Evolutionary conservation across 92 coral and sea anemone genomes (phyloP).

Genomic region (Paragorgia papillata): DNA sequence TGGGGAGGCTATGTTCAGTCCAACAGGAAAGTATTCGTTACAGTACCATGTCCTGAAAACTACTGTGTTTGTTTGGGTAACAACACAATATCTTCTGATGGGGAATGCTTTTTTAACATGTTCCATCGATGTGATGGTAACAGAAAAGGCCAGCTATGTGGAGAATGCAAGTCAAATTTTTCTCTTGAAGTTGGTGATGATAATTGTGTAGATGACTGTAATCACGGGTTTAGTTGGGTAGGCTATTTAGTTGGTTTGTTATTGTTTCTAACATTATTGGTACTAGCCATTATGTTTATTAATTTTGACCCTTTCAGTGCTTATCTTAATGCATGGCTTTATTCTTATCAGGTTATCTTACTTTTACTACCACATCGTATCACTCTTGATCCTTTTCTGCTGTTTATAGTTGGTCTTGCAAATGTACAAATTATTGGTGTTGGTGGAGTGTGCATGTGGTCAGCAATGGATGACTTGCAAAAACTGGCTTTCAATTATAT

Average conservation of each 20-base stretch:
- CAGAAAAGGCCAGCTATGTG: conserved; percentile 23
- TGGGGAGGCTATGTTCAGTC: conserved; percentile 60
- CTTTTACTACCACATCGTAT: conserved; percentile 64
- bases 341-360: conserved; percentile 58
- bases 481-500: conserved; percentile 68
- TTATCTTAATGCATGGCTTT: conserved; percentile 63
- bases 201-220: conserved; percentile 54
- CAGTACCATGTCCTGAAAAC: conserved; percentile 56
- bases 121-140: conserved; percentile 51
- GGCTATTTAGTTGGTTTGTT: conserved; percentile 54
- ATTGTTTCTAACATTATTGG: conserved; percentile 38
- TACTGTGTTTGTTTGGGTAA: conserved; percentile 49
- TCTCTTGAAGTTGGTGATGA: conserved; percentile 33
- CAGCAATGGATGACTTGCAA: conserved; percentile 72
- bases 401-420: conserved; percentile 75
- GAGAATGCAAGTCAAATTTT: conserved; percentile 72
- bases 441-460: conserved; percentile 60
- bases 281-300: conserved; percentile 45
- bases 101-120: conserved; percentile 17
- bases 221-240: conserved; percentile 60
- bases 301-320: conserved; percentile 58
- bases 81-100: background rate
- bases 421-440: conserved; percentile 61
- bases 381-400: conserved; percentile 65
- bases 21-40: conserved; percentile 6